Conservation (phyloP, 2,888 invertebrate genomes). For the Anthrax anthrax region DNA sequence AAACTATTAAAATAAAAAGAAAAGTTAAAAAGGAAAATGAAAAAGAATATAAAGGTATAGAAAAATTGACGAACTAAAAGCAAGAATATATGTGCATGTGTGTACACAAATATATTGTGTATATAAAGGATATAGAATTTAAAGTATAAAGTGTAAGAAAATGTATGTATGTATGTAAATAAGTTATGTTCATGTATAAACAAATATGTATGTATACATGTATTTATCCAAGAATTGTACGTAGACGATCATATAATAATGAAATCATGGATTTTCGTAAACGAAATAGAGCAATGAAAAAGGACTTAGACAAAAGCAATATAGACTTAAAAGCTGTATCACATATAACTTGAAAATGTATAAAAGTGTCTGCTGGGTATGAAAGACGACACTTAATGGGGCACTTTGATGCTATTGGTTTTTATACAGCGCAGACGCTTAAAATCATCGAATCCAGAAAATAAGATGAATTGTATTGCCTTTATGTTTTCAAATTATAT, state of each 20-base stretch:
- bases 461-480: conserved; percentile 14
- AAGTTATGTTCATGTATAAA: too few relatives aligned
- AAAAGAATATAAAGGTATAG: neutral
- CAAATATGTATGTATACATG: too few relatives aligned
- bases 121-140: too few relatives aligned
- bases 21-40: too few relatives aligned
- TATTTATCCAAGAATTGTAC: too few relatives aligned
- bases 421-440: conserved; percentile 38
- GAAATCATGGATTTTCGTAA: too few relatives aligned
- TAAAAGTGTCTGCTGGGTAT: conserved; percentile 12
- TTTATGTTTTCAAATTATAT: neutral
- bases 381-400: conserved; percentile 33
- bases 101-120: neutral
- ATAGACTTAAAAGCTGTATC: conserved; percentile 13
- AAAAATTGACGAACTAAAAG: neutral
- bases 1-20: too few relatives aligned
- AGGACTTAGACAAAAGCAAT: conserved; percentile 9
- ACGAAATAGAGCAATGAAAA: too few relatives aligned
- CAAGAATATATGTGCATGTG: neutral
- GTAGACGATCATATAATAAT: too few relatives aligned
- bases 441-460: conserved; percentile 35
- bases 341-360: conserved; percentile 10
- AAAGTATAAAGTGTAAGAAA: too few relatives aligned
- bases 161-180: too few relatives aligned
- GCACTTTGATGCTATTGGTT: conserved; percentile 39